Conservation (phyloP, 2,113 vertebrate genomes). For the Mandrillus leucophaeus region DNA sequence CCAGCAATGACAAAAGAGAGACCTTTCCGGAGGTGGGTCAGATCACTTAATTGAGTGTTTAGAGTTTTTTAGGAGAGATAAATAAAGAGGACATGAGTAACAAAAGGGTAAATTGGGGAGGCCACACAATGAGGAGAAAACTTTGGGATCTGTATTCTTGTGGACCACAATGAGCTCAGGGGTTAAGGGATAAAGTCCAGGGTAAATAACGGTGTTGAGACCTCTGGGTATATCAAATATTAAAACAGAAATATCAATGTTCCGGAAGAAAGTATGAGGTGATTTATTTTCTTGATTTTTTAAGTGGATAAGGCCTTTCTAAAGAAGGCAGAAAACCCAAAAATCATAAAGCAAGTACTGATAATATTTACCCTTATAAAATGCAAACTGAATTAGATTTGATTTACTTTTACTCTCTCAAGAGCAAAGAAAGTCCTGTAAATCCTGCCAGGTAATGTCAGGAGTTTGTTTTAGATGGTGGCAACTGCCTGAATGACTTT, state of each 20-base stretch:
- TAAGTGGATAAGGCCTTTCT: not conserved
- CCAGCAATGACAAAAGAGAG: not conserved
- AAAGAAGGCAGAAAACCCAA: not conserved
- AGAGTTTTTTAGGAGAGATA: not conserved
- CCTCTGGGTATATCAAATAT: not conserved
- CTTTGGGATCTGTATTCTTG: too few relatives aligned
- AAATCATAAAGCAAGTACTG: not conserved
- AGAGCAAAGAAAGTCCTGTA: not conserved
- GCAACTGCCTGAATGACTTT: not conserved
- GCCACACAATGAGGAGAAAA: too few relatives aligned
- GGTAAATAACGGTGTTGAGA: not conserved
- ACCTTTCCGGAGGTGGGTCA: not conserved
- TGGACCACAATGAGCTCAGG: not conserved
- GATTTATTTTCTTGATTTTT: not conserved
- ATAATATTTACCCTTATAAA: not conserved
- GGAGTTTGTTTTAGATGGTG: not conserved
- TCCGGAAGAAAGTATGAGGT: not conserved
- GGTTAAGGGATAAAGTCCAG: not conserved
- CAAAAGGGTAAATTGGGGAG: not conserved
- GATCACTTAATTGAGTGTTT: not conserved
- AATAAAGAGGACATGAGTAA: not conserved
- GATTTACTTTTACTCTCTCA: not conserved
- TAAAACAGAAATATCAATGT: not conserved
- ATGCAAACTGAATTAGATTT: not conserved
- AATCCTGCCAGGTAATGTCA: not conserved